Evolutionary conservation across 2,888 invertebrate genomes (phyloP).

Genomic region (Ashinkailepas kermadecensis): DNA sequence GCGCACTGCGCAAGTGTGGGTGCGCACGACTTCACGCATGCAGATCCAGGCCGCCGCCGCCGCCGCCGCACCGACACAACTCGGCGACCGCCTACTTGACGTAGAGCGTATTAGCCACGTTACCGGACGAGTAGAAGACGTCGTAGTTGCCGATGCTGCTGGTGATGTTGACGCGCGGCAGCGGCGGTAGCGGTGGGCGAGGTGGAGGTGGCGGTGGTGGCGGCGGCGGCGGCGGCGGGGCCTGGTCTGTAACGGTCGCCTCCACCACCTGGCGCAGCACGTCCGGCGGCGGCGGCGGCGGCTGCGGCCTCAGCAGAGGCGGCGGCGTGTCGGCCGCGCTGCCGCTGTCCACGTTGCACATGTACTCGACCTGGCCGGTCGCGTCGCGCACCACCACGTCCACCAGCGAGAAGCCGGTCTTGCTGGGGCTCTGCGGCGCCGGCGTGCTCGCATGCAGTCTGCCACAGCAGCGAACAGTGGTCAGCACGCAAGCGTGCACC

Average conservation of each 20-base stretch:
- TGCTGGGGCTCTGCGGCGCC: neutral
- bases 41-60: no score
- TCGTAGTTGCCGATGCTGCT: neutral
- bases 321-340: neutral
- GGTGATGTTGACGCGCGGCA: neutral
- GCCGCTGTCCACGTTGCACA: slow-evolving; percentile 2
- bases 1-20: no score
- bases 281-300: neutral
- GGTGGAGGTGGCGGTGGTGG: neutral
- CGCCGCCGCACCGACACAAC: no score
- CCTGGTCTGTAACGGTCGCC: neutral
- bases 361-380: slow-evolving; percentile 9
- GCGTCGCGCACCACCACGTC: slow-evolving; percentile 12
- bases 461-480: neutral
- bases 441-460: neutral
- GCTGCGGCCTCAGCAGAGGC: neutral
- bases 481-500: neutral
- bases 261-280: slow-evolving; percentile 7
- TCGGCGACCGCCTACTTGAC: no score
- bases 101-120: neutral
- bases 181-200: neutral
- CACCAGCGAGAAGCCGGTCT: neutral
- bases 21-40: no score
- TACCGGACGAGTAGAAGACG: neutral
- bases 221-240: neutral